These are phyloP conservation scores for Exaiptasia diaphana DNA, from an alignment of 64 coral and sea anemone genomes.

Conservation along the genomic window DNA sequence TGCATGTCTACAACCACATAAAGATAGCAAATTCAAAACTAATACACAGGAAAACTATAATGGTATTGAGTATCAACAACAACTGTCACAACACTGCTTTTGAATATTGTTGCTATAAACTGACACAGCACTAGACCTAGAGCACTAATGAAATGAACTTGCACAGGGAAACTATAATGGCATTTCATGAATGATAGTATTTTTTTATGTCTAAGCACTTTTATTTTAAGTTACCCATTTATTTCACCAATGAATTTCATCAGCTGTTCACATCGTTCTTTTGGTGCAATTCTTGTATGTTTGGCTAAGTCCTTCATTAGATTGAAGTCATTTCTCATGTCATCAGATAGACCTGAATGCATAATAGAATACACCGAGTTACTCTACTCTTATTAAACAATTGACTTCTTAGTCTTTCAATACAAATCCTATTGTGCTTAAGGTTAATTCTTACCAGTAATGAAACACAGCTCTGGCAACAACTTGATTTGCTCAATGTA, in stretches of 20 bases:
- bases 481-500: conserved; percentile 54
- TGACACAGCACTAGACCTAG: too few species aligned
- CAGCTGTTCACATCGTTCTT: conserved; percentile 38
- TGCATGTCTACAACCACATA: conserved; percentile 23
- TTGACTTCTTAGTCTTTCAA: too few species aligned
- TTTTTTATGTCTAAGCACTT: neutral
- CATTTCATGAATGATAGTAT: neutral
- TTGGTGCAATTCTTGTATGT: conserved; percentile 86
- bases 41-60: neutral
- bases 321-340: conserved; percentile 86
- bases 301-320: conserved; percentile 92
- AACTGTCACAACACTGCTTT: too few species aligned
- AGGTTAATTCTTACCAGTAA: conserved; percentile 95
- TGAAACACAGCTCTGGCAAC: conserved; percentile 86
- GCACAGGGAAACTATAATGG: neutral
- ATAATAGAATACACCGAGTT: neutral
- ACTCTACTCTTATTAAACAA: too few species aligned
- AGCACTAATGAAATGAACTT: too few species aligned
- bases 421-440: too few species aligned
- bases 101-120: too few species aligned
- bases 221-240: conserved; percentile 22
- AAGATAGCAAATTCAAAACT: neutral
- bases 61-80: neutral
- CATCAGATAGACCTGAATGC: conserved; percentile 77
- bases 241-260: conserved; percentile 66